These are phyloP conservation scores for Cossypha caffra DNA, from an alignment of 2,797 vertebrate species.

Conservation along the genomic window DNA sequence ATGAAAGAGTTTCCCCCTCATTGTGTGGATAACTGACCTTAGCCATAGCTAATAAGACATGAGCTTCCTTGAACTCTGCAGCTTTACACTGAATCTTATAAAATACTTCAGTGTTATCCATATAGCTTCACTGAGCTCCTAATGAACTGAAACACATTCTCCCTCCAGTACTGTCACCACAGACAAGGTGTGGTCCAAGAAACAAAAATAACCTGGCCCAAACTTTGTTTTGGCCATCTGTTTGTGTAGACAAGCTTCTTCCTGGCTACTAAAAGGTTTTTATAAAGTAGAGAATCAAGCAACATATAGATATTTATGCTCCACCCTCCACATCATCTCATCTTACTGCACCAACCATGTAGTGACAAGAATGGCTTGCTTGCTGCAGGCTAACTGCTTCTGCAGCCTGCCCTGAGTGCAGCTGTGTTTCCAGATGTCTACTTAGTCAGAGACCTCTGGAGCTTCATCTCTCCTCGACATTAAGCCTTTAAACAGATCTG, in stretches of 20 bases:
- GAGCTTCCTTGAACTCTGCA: constrained; percentile 22
- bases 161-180: background rate
- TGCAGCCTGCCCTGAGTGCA: background rate
- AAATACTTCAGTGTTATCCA: constrained; percentile 32
- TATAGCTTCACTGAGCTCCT: background rate
- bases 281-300: background rate
- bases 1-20: constrained; percentile 55
- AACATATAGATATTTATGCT: background rate
- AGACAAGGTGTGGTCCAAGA: constrained; percentile 8
- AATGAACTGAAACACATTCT: constrained; percentile 43
- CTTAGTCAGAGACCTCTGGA: background rate
- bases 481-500: background rate
- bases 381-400: background rate
- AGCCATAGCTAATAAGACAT: constrained; percentile 45
- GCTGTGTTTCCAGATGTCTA: constrained; percentile 3
- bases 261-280: background rate
- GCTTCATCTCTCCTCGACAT: background rate
- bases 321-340: background rate
- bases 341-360: background rate
- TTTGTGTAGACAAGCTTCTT: constrained; percentile 4
- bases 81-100: constrained; percentile 35
- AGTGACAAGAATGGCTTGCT: background rate
- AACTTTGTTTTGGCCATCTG: constrained; percentile 22
- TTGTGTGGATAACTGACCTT: constrained; percentile 61
- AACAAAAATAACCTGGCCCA: constrained; percentile 30